Evolutionary conservation across 2,888 invertebrate species (phyloP).

Genomic region (Drosophila neotestacea): DNA sequence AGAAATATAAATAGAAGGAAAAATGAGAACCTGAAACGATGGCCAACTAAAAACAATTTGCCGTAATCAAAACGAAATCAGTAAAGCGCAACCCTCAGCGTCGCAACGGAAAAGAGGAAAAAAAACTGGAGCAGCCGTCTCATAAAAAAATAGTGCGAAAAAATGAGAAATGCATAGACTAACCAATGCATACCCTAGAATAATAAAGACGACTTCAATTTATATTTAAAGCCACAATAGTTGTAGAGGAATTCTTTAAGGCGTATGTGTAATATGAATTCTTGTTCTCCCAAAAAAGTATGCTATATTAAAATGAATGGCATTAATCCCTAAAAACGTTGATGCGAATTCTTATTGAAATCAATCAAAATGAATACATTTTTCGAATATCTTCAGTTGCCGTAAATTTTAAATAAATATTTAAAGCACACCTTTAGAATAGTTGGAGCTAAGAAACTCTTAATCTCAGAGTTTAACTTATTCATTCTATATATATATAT

Average conservation of each 20-base stretch:
- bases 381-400: background rate
- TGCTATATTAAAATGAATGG: background rate
- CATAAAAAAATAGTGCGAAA: conserved; percentile 32
- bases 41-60: conserved; percentile 77
- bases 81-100: conserved; percentile 64
- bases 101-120: conserved; percentile 39
- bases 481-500: too few relatives aligned
- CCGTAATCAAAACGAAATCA: conserved; percentile 80
- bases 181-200: conserved; percentile 27
- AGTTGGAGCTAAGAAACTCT: too few relatives aligned
- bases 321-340: too few relatives aligned
- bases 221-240: too few relatives aligned
- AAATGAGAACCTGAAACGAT: conserved; percentile 35
- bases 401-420: too few relatives aligned
- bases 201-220: too few relatives aligned
- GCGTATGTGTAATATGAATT: too few relatives aligned
- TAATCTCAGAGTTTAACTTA: conserved; percentile 6
- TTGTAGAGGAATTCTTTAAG: too few relatives aligned
- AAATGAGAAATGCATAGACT: background rate
- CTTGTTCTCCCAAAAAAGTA: background rate
- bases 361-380: background rate
- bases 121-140: conserved; percentile 21
- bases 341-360: background rate
- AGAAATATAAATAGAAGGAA: conserved; percentile 27
- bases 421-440: too few relatives aligned